Percentiles rank a stretch among this genome's conserved stretches.
Evolutionary conservation across 2,113 vertebrate genomes (phyloP).

Genomic region (Lipotes vexillifer): DNA sequence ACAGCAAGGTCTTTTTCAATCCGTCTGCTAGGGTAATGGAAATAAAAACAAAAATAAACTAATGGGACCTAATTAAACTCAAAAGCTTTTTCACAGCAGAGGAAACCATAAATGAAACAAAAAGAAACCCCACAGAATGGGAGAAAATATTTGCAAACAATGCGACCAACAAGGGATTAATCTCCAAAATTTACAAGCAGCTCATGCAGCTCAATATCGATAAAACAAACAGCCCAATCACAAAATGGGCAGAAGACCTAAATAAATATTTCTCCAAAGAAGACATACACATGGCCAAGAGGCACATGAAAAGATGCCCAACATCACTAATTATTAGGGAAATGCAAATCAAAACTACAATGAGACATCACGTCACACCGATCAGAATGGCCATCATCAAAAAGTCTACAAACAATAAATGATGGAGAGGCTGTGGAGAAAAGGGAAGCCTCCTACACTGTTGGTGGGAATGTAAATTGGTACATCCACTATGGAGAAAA

Average conservation of each 20-base stretch:
- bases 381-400: background rate
- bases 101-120: background rate
- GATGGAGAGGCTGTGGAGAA: background rate
- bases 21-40: background rate
- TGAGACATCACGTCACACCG: background rate
- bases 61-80: background rate
- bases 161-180: background rate
- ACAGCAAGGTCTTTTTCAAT: background rate
- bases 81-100: background rate
- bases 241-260: background rate
- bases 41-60: background rate
- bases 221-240: background rate
- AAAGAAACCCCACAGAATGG: background rate
- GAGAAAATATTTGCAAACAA: background rate
- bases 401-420: background rate
- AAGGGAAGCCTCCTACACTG: background rate
- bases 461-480: background rate
- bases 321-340: background rate
- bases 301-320: background rate
- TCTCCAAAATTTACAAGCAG: background rate
- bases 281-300: background rate
- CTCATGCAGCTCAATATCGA: background rate
- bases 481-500: background rate
- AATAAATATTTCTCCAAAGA: background rate
- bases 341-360: background rate